A percentile compares a stretch with the other conserved stretches of the same genome.
Conservation (phyloP, 2,888 invertebrate genomes). For the Caenorhabditis macrosperma region DNA sequence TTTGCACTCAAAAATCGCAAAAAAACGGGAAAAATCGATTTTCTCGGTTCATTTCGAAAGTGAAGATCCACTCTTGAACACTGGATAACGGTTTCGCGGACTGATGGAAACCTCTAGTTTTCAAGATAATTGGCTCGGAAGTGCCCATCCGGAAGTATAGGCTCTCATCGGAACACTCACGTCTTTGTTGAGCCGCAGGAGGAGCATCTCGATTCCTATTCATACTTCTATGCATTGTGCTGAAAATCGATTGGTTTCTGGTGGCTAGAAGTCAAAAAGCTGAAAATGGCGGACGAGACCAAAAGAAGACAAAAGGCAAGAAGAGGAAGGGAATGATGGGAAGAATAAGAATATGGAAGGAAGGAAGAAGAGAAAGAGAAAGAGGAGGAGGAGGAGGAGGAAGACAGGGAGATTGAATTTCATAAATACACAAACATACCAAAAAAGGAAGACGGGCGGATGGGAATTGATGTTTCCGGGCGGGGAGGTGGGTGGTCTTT, state of each 20-base stretch:
- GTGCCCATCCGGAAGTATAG: too few relatives aligned
- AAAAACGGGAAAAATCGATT: too few relatives aligned
- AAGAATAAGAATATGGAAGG: background rate
- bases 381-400: background rate
- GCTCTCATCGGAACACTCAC: too few relatives aligned
- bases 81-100: too few relatives aligned
- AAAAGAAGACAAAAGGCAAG: background rate
- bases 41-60: too few relatives aligned
- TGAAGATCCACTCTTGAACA: too few relatives aligned
- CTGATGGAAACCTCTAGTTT: too few relatives aligned
- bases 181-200: background rate
- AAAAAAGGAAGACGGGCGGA: background rate
- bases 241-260: background rate
- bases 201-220: background rate
- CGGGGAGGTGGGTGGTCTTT: background rate
- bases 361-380: background rate
- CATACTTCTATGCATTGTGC: background rate
- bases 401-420: slow-evolving; percentile 30
- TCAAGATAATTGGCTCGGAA: too few relatives aligned
- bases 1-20: too few relatives aligned
- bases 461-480: background rate
- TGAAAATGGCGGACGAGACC: background rate
- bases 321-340: background rate
- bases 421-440: slow-evolving; percentile 34
- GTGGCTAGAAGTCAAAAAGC: background rate